Conservation (phyloP, 2,888 invertebrate species). For the Crossocerus cetratus region DNA sequence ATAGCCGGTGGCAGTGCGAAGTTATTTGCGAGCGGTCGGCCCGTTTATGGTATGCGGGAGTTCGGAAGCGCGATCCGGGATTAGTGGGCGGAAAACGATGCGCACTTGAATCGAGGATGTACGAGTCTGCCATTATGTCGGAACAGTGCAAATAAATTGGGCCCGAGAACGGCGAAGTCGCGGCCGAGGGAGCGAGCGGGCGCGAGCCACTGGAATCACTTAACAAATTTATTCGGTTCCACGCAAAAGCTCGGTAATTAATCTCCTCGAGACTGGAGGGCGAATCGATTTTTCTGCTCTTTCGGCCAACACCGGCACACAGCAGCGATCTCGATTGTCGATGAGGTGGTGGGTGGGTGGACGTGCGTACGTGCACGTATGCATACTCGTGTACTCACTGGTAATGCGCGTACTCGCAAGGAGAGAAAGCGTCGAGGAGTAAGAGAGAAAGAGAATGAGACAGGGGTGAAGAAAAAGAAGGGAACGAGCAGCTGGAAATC, state of each 20-base stretch:
- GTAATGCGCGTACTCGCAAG: not conserved
- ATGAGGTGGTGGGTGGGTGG: not conserved
- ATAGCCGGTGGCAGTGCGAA: constrained; percentile 2
- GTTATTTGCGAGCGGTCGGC: constrained; percentile 6
- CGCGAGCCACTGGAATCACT: constrained; percentile 4
- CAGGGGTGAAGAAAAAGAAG: too few relatives aligned
- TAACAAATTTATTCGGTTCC: constrained; percentile 10
- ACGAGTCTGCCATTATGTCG: constrained; percentile 16
- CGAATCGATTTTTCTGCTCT: constrained; percentile 18
- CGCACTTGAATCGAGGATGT: constrained; percentile 22
- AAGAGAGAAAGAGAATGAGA: not conserved
- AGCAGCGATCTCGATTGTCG: not conserved
- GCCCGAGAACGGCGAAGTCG: constrained; percentile 25
- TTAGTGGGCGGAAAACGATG: constrained; percentile 1
- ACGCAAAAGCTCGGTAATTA: constrained; percentile 15
- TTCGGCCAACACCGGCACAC: not conserved
- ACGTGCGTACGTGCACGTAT: not conserved
- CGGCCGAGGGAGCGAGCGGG: not conserved
- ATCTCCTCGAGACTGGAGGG: not conserved
- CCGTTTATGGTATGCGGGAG: constrained; percentile 17
- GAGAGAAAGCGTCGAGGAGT: not conserved
- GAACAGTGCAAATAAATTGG: constrained; percentile 27
- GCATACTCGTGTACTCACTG: too few relatives aligned
- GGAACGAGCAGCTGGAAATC: not conserved
- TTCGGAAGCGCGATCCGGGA: constrained; percentile 10